A percentile compares a stretch with the other conserved stretches of the same genome.
These are phyloP conservation scores for Lepilemur septentrionalis DNA, from an alignment of 2,797 vertebrate species.

Conservation along the genomic window DNA sequence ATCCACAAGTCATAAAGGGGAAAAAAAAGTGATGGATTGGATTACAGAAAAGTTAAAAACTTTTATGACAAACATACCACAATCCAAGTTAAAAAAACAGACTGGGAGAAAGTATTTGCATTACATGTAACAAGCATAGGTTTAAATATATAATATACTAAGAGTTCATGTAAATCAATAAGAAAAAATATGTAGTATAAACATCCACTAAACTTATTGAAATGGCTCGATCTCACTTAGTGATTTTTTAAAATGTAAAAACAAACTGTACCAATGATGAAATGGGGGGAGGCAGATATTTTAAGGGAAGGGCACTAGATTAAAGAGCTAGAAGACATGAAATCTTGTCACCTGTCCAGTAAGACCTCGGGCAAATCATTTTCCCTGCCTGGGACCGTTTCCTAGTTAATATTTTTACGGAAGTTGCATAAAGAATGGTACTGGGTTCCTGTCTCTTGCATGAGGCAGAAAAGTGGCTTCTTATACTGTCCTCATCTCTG, in stretches of 20 bases:
- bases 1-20: neutral
- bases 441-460: neutral
- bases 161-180: neutral
- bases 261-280: neutral
- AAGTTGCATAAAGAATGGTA: neutral
- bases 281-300: neutral
- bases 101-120: neutral
- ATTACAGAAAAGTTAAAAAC: neutral
- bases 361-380: neutral
- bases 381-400: neutral
- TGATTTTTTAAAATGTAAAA: constrained; percentile 10
- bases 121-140: neutral
- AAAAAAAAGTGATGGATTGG: neutral
- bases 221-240: neutral
- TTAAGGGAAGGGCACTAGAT: neutral
- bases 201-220: neutral
- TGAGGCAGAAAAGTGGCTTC: neutral
- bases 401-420: neutral
- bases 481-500: neutral
- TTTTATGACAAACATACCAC: neutral
- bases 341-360: neutral
- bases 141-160: neutral
- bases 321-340: neutral
- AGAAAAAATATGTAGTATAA: neutral
- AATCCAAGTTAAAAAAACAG: neutral